A percentile compares a stretch with the other conserved stretches of the same genome.
Evolutionary conservation across 92 coral and sea anemone genomes (phyloP).

Genomic region (Epizoanthus rinbou): DNA sequence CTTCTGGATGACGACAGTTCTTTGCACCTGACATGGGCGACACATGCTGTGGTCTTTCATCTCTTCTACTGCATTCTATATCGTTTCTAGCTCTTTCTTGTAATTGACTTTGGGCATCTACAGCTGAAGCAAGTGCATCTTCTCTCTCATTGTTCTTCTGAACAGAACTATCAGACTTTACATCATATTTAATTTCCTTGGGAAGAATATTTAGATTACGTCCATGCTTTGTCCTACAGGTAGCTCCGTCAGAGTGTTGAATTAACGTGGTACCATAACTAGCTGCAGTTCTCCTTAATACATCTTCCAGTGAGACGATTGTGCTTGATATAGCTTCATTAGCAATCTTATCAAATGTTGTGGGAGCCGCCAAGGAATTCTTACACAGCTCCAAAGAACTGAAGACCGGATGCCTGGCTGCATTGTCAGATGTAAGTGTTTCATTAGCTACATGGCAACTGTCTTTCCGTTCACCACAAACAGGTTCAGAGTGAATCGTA

Average conservation of each 20-base stretch:
- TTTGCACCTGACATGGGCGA: not conserved
- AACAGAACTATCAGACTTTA: not conserved
- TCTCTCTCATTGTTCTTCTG: not conserved
- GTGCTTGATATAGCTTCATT: slow-evolving; percentile 51
- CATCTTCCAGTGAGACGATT: slow-evolving; percentile 50
- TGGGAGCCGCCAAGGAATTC: slow-evolving; percentile 38
- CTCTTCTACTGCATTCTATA: no score
- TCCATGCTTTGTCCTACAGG: not conserved
- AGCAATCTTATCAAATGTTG: slow-evolving; percentile 61
- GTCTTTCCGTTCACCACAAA: not conserved
- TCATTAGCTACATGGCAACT: not conserved
- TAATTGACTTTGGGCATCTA: not conserved
- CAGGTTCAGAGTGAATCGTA: not conserved
- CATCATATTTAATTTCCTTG: not conserved
- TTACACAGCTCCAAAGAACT: slow-evolving; percentile 47
- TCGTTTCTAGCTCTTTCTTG: not conserved
- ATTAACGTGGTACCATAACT: slow-evolving; percentile 20
- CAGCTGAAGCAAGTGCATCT: not conserved
- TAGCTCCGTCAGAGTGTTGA: slow-evolving; percentile 24
- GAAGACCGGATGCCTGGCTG: slow-evolving; percentile 1
- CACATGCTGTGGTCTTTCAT: not conserved
- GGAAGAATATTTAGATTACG: not conserved
- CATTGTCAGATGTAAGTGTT: not conserved
- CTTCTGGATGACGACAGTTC: not conserved
- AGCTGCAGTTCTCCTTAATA: slow-evolving; percentile 45